Conservation (phyloP, 2,888 invertebrate species). For the Tinea semifulvella region DNA sequence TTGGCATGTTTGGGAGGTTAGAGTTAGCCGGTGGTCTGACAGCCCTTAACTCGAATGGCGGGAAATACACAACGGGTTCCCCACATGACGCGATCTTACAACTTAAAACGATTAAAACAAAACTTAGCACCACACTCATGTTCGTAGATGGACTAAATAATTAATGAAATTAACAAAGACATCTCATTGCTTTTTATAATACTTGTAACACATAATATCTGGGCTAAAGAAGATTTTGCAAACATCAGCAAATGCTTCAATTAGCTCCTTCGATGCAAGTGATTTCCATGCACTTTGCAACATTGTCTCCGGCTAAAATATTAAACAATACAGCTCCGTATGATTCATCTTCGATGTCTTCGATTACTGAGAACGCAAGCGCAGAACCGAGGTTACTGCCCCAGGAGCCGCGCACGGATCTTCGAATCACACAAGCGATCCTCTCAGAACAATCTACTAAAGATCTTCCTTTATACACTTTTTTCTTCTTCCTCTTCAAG, state of each 20-base stretch:
- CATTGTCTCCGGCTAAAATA: constrained; percentile 50
- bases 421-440: constrained; percentile 48
- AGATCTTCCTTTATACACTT: constrained; percentile 40
- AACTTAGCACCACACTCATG: constrained; percentile 12
- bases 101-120: background rate
- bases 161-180: constrained; percentile 2
- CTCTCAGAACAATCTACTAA: constrained; percentile 51
- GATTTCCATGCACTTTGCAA: constrained; percentile 56
- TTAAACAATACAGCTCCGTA: constrained; percentile 48
- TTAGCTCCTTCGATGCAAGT: constrained; percentile 55
- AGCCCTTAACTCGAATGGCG: constrained; percentile 32
- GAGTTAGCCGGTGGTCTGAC: background rate
- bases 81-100: background rate
- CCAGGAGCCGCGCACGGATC: constrained; percentile 38
- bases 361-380: constrained; percentile 47
- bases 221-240: background rate
- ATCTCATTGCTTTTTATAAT: constrained; percentile 4
- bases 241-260: constrained; percentile 37
- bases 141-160: no score
- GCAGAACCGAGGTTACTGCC: constrained; percentile 48
- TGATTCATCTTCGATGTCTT: constrained; percentile 44
- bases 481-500: constrained; percentile 48
- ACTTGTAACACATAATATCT: background rate
- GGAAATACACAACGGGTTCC: constrained; percentile 25
- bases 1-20: constrained; percentile 11